Conservation (phyloP, 2,113 vertebrate species). For the Potamarius usumacintae region DNA sequence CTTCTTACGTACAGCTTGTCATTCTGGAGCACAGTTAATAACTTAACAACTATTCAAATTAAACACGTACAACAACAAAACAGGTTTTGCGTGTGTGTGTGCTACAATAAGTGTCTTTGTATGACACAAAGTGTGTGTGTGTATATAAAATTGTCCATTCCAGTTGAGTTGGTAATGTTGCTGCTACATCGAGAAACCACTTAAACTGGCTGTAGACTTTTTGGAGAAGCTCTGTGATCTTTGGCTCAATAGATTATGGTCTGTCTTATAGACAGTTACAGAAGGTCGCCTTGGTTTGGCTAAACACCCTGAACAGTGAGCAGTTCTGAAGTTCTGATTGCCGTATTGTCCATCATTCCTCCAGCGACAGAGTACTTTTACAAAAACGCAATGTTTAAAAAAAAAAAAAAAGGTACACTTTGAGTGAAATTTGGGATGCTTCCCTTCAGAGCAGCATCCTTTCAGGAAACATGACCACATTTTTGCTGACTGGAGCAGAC, state of each 20-base stretch:
- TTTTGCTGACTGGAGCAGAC: slow-evolving; percentile 24
- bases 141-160: background rate
- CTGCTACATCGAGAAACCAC: slow-evolving; percentile 70
- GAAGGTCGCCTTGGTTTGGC: slow-evolving; percentile 16
- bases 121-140: background rate
- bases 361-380: background rate
- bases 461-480: slow-evolving; percentile 46
- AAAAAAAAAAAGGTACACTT: slow-evolving; percentile 10
- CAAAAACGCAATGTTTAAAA: background rate
- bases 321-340: background rate
- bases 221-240: slow-evolving; percentile 64
- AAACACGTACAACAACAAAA: slow-evolving; percentile 58
- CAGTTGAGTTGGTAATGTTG: background rate
- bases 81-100: slow-evolving; percentile 23
- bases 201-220: slow-evolving; percentile 48
- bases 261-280: slow-evolving; percentile 22
- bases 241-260: slow-evolving; percentile 64
- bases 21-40: slow-evolving; percentile 69
- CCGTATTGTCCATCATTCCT: slow-evolving; percentile 8
- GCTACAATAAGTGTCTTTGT: slow-evolving; percentile 33
- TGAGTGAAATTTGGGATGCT: slow-evolving; percentile 41
- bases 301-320: background rate
- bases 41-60: slow-evolving; percentile 72
- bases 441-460: slow-evolving; percentile 18
- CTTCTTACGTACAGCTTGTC: slow-evolving; percentile 66